Evolutionary conservation across 2,113 vertebrate genomes (phyloP).

Genomic region (Setophaga petechia): DNA sequence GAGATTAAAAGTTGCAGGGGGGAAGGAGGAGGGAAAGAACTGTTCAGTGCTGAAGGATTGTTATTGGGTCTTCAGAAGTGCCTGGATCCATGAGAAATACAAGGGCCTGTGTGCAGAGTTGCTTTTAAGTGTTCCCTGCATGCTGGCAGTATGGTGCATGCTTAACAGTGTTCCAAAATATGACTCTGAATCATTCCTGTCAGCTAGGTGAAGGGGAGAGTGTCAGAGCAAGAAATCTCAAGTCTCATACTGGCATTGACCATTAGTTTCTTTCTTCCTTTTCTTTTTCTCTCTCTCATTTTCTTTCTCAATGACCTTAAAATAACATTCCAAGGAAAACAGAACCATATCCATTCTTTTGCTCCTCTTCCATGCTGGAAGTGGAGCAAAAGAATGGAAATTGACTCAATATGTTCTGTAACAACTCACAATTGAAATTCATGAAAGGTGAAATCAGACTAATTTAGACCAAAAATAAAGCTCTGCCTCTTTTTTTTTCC

Average conservation of each 20-base stretch:
- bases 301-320: background rate
- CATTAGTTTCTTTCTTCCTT: background rate
- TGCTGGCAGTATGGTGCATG: rapidly evolving
- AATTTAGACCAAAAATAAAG: conserved; percentile 19
- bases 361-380: background rate
- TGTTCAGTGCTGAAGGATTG: background rate
- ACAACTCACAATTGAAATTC: background rate
- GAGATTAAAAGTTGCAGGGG: background rate
- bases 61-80: background rate
- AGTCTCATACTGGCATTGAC: background rate
- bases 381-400: conserved; percentile 23
- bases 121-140: background rate
- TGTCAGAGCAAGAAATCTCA: background rate
- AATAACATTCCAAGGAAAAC: background rate
- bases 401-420: background rate
- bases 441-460: conserved; percentile 8
- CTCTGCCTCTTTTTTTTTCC: background rate
- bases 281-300: background rate
- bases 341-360: background rate
- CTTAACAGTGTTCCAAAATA: background rate
- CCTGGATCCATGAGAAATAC: background rate
- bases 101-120: background rate
- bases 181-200: background rate
- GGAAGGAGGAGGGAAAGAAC: rapidly evolving
- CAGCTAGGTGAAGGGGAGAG: background rate